Percentiles rank a stretch among this genome's conserved stretches.
Evolutionary conservation across 2,797 vertebrate species (phyloP).

Genomic region (Gallinago solitaria): DNA sequence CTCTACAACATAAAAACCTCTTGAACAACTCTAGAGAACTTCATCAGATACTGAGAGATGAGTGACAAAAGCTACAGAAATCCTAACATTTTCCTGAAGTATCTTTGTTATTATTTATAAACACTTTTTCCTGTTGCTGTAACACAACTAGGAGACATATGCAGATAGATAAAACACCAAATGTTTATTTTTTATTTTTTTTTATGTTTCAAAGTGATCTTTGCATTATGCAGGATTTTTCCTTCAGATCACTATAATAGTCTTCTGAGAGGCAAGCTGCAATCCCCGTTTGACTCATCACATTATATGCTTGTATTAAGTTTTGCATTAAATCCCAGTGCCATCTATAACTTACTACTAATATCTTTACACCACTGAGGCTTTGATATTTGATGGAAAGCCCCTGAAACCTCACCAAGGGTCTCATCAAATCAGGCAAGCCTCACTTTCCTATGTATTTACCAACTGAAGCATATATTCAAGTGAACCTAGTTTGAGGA

Average conservation of each 20-base stretch:
- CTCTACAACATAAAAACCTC: background rate
- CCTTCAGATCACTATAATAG: background rate
- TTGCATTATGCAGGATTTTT: conserved; percentile 55
- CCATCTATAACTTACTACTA: conserved; percentile 64
- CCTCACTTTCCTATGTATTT: conserved; percentile 67
- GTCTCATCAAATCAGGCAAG: conserved; percentile 69
- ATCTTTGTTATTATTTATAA: conserved; percentile 73
- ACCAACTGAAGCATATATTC: conserved; percentile 70
- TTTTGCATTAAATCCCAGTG: conserved; percentile 63
- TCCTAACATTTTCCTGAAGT: conserved; percentile 48
- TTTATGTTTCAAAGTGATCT: conserved; percentile 55
- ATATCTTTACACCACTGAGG: conserved; percentile 64
- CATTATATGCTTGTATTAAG: conserved; percentile 52
- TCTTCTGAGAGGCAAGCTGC: conserved; percentile 6
- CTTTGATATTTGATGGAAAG: conserved; percentile 67
- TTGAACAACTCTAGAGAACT: background rate
- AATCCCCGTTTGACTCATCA: conserved; percentile 57
- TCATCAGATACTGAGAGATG: background rate
- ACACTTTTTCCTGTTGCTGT: conserved; percentile 66
- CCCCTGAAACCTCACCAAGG: conserved; percentile 65
- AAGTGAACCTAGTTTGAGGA: conserved; percentile 49
- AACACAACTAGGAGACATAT: conserved; percentile 67
- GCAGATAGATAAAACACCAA: conserved; percentile 66
- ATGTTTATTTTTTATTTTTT: conserved; percentile 40
- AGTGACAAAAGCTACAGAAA: conserved; percentile 53